These are phyloP conservation scores for Rhinoderma darwinii DNA, from an alignment of 2,113 vertebrate species.

Conservation along the genomic window DNA sequence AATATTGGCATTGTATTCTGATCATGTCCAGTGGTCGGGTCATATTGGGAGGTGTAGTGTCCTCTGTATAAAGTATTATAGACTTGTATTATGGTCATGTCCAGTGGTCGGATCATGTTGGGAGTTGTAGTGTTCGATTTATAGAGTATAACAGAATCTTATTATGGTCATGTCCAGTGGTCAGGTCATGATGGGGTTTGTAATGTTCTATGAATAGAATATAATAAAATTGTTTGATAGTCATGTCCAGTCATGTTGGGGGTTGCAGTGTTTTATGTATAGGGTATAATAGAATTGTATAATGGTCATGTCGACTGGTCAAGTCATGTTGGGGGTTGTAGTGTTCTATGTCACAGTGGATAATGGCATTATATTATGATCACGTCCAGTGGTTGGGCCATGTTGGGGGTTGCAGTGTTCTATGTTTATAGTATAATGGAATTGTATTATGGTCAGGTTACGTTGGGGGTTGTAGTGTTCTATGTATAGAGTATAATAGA, in stretches of 20 bases:
- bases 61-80: too few species aligned
- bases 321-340: slow-evolving; percentile 9
- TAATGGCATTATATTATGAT: not conserved
- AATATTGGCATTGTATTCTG: not conserved
- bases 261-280: not conserved
- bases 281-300: not conserved
- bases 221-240: not conserved
- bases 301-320: not conserved
- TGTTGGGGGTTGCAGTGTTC: not conserved
- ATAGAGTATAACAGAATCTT: not conserved
- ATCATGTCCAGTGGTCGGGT: not conserved
- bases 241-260: not conserved
- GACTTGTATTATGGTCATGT: not conserved
- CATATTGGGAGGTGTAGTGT: not conserved
- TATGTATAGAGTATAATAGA: too few species aligned
- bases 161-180: not conserved
- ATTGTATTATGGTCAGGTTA: not conserved
- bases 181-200: not conserved
- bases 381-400: not conserved
- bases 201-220: not conserved
- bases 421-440: not conserved
- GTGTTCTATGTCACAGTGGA: not conserved
- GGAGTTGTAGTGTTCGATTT: not conserved
- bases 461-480: not conserved
- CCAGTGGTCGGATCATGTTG: not conserved